Evolutionary conservation across 2,888 invertebrate species (phyloP).

Genomic region (Erannis defoliaria): DNA sequence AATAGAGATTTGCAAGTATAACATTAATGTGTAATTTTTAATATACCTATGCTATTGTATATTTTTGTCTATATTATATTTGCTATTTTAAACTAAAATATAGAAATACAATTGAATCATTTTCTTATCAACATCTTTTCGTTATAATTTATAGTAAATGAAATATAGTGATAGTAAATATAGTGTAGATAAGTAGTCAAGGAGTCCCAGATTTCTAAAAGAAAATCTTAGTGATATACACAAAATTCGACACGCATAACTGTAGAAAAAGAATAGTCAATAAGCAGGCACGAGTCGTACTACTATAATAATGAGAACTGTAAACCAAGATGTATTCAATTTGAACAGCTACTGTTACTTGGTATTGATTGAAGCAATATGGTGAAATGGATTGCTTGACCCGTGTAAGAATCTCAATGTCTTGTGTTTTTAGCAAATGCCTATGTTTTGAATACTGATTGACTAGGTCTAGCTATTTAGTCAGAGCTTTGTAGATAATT

Average conservation of each 20-base stretch:
- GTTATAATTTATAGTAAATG: too few species aligned
- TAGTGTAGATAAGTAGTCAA: too few species aligned
- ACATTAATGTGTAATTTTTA: too few species aligned
- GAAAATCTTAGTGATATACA: conserved; percentile 3
- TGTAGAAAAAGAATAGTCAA: conserved; percentile 14
- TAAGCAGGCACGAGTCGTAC: conserved; percentile 15
- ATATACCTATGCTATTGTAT: too few species aligned
- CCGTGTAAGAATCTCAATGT: background rate
- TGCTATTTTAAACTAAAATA: too few species aligned
- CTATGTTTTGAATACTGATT: too few species aligned
- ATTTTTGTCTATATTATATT: too few species aligned
- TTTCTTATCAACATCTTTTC: too few species aligned
- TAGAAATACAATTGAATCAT: too few species aligned
- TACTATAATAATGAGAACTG: conserved; percentile 27
- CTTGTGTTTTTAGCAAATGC: background rate
- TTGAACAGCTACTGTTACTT: conserved; percentile 9
- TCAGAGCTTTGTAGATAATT: too few species aligned
- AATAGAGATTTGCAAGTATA: too few species aligned
- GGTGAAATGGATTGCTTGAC: background rate
- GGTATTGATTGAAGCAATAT: background rate
- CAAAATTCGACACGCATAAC: conserved; percentile 7
- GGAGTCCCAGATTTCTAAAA: conserved; percentile 1
- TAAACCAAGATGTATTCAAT: conserved; percentile 30
- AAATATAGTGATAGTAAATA: background rate
- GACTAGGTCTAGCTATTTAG: too few species aligned